phyloP scores from a whole-genome alignment of 2,888 invertebrate species.

The Vanessa cardui region DNA sequence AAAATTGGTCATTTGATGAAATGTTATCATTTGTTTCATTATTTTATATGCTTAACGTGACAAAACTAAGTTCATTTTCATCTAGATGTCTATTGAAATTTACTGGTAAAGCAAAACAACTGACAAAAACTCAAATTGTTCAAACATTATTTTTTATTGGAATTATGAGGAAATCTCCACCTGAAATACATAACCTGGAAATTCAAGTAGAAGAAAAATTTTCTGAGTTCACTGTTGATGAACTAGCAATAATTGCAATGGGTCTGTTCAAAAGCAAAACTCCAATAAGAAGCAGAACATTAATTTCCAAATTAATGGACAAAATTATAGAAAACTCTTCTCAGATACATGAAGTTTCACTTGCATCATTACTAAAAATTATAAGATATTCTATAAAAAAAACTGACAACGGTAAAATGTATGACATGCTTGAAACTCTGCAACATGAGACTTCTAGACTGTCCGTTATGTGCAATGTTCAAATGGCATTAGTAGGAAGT shows the following conservation, averaged over 20 bases:
- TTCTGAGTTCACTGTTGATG: conserved; percentile 83
- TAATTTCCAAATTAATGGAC: conserved; percentile 78
- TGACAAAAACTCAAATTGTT: conserved; percentile 85
- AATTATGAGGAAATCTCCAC: conserved; percentile 77
- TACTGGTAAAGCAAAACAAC: conserved; percentile 79
- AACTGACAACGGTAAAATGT: conserved; percentile 69
- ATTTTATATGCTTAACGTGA: conserved; percentile 84
- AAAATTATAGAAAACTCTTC: conserved; percentile 77
- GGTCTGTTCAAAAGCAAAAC: conserved; percentile 91
- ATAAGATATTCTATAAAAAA: conserved; percentile 83
- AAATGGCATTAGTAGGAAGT: conserved; percentile 85
- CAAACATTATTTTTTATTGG: conserved; percentile 87
- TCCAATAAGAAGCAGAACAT: conserved; percentile 76
- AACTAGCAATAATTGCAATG: conserved; percentile 88
- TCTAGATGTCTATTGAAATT: conserved; percentile 79
- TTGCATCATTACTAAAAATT: conserved; percentile 86
- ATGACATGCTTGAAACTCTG: conserved; percentile 79
- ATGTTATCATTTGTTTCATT: conserved; percentile 84
- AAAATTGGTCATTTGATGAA: conserved; percentile 79
- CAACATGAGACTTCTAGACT: conserved; percentile 81
- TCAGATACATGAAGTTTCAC: conserved; percentile 84
- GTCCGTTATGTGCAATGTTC: conserved; percentile 84
- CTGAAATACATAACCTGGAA: conserved; percentile 87
- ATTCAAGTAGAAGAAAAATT: conserved; percentile 76
- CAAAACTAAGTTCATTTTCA: conserved; percentile 81